These are phyloP conservation scores for Drosophila kokeensis DNA, from an alignment of 2,888 invertebrate species.

Conservation along the genomic window DNA sequence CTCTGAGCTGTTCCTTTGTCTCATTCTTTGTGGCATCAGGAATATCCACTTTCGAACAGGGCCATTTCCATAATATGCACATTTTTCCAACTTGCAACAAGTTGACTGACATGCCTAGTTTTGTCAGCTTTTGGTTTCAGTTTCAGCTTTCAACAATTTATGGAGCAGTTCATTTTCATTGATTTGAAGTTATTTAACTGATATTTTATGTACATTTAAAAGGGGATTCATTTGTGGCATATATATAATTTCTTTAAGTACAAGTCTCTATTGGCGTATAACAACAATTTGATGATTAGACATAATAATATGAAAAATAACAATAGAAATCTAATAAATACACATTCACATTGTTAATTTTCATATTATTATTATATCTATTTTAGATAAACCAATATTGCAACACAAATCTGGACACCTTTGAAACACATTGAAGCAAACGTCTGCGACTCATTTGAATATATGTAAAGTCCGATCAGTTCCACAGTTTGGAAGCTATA, in stretches of 20 bases:
- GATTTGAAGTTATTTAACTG: neutral
- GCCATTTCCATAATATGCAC: constrained; percentile 6
- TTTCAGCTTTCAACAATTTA: neutral
- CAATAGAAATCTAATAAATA: neutral
- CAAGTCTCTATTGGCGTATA: too few species aligned
- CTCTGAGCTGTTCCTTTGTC: constrained; percentile 24
- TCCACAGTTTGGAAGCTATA: neutral
- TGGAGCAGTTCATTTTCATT: neutral
- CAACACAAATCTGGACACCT: too few species aligned
- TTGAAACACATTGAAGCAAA: too few species aligned
- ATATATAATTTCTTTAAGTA: too few species aligned
- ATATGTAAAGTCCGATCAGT: too few species aligned
- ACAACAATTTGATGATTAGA: too few species aligned
- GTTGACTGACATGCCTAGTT: neutral
- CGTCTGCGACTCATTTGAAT: too few species aligned
- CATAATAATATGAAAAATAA: neutral
- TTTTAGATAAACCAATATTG: too few species aligned
- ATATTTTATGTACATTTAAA: neutral
- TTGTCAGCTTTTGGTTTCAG: neutral
- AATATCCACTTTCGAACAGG: constrained; percentile 9
- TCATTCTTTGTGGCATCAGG: neutral
- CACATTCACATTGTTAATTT: too few species aligned
- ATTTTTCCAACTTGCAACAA: neutral
- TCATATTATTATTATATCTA: too few species aligned
- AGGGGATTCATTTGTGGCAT: neutral